A percentile compares a stretch with the other conserved stretches of the same genome.
phyloP scores from a whole-genome alignment of 2,888 invertebrate species.

The Noctua janthe region DNA sequence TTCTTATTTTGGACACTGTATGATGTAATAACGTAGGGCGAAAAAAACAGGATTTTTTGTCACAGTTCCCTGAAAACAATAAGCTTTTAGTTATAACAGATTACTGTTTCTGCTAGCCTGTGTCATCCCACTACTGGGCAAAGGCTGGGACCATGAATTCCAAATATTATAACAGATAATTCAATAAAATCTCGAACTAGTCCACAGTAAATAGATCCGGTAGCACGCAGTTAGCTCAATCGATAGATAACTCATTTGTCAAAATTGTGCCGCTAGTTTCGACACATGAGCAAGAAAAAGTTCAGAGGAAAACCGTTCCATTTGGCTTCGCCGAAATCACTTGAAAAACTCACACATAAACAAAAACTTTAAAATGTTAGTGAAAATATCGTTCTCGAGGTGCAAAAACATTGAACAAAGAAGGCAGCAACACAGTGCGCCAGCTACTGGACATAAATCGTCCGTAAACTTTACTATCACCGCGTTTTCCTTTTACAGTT shows the following conservation, averaged over 20 bases:
- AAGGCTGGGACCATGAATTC: too few relatives aligned
- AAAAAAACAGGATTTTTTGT: not conserved
- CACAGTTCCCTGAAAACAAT: not conserved
- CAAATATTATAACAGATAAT: not conserved
- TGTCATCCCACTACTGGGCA: too few relatives aligned
- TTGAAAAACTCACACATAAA: conserved; percentile 42
- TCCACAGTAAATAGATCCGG: conserved; percentile 7
- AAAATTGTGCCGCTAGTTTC: conserved; percentile 28
- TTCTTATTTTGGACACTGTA: conserved; percentile 46
- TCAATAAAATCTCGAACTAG: conserved; percentile 15
- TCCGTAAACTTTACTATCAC: conserved; percentile 66
- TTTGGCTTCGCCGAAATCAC: conserved; percentile 33
- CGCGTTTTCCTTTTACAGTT: conserved; percentile 61
- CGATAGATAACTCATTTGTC: conserved; percentile 52
- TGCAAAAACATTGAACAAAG: conserved; percentile 59
- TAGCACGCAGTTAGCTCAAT: conserved; percentile 37
- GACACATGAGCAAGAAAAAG: conserved; percentile 29
- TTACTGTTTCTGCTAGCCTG: not conserved
- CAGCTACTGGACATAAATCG: conserved; percentile 65
- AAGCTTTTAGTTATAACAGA: conserved; percentile 7
- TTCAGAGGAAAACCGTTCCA: conserved; percentile 14
- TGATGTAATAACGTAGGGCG: not conserved
- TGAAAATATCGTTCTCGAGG: conserved; percentile 43
- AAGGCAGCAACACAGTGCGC: conserved; percentile 55
- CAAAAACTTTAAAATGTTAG: conserved; percentile 51